Evolutionary conservation across 2,888 invertebrate genomes (phyloP).

Genomic region (Thera britannica): DNA sequence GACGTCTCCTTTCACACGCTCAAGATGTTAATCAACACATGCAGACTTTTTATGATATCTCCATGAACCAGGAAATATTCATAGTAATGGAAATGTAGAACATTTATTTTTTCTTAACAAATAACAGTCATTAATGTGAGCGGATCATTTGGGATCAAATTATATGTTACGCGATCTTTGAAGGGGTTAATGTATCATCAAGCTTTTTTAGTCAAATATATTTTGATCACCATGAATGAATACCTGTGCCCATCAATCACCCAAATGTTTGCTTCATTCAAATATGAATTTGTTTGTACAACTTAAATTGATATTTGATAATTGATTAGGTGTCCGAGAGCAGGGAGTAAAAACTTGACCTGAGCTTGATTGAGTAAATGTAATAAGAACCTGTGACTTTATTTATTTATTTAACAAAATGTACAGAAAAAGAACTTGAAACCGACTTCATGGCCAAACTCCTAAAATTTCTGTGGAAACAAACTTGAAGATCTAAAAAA

Average conservation of each 20-base stretch:
- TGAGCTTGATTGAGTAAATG: constrained; percentile 7
- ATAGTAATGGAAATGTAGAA: constrained; percentile 45
- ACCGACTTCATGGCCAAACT: too few species aligned
- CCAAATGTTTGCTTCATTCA: constrained; percentile 46
- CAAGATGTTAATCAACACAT: constrained; percentile 64
- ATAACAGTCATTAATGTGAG: constrained; percentile 43
- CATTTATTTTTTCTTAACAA: constrained; percentile 46
- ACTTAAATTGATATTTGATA: constrained; percentile 57
- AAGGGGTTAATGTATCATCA: constrained; percentile 14
- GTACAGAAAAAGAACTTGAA: too few species aligned
- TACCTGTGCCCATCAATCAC: constrained; percentile 68
- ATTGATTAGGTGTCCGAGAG: constrained; percentile 40
- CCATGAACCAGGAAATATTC: constrained; percentile 64
- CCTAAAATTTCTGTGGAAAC: too few species aligned
- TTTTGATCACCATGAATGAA: constrained; percentile 47
- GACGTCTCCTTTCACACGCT: constrained; percentile 71
- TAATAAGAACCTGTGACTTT: not conserved
- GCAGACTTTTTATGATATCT: constrained; percentile 60
- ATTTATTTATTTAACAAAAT: too few species aligned
- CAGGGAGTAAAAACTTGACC: constrained; percentile 24
- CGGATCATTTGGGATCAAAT: constrained; percentile 35
- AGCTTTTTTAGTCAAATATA: constrained; percentile 20
- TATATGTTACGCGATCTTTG: constrained; percentile 22
- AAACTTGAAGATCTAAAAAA: too few species aligned
- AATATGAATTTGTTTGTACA: constrained; percentile 63